Evolutionary conservation across 1,140 invertebrate genomes (phyloP).

Genomic region (Belonocnema kinseyi): DNA sequence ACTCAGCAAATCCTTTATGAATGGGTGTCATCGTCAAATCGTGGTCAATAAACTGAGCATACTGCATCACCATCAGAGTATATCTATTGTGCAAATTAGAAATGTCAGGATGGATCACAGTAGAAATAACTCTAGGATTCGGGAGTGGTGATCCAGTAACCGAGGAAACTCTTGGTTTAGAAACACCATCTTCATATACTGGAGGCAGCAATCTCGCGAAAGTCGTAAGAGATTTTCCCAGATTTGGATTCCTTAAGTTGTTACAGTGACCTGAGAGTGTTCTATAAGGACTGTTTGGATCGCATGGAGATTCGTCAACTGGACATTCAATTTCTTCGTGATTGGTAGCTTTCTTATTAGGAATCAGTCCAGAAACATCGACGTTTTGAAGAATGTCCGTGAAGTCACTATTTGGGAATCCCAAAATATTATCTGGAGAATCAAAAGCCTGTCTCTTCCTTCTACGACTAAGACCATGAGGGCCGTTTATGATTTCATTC

Average conservation of each 20-base stretch:
- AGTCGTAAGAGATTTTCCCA: slow-evolving; percentile 89
- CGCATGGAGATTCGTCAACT: slow-evolving; percentile 80
- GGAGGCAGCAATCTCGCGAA: slow-evolving; percentile 91
- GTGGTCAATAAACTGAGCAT: slow-evolving; percentile 93
- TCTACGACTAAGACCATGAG: slow-evolving; percentile 77
- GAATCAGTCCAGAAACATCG: slow-evolving; percentile 80
- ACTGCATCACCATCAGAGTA: slow-evolving; percentile 95
- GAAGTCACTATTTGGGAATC: slow-evolving; percentile 81
- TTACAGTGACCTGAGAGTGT: slow-evolving; percentile 93
- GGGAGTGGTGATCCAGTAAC: slow-evolving; percentile 84
- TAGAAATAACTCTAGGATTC: slow-evolving; percentile 88
- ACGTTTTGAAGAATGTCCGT: slow-evolving; percentile 85
- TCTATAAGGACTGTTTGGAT: slow-evolving; percentile 87
- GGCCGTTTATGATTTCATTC: slow-evolving; percentile 86
- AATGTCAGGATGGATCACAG: slow-evolving; percentile 91
- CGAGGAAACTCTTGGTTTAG: slow-evolving; percentile 83
- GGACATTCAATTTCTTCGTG: slow-evolving; percentile 80
- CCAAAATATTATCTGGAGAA: slow-evolving; percentile 78
- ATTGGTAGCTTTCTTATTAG: slow-evolving; percentile 68
- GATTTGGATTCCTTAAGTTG: slow-evolving; percentile 89
- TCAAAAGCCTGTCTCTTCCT: slow-evolving; percentile 85
- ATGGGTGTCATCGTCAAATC: slow-evolving; percentile 95
- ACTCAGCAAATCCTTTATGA: slow-evolving; percentile 89
- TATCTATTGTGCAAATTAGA: slow-evolving; percentile 92
- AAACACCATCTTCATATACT: slow-evolving; percentile 93